Evolutionary conservation across 2,888 invertebrate genomes (phyloP), one percentile per base, ranked within the genome.

Genomic region (Lottia scabra): DNA sequence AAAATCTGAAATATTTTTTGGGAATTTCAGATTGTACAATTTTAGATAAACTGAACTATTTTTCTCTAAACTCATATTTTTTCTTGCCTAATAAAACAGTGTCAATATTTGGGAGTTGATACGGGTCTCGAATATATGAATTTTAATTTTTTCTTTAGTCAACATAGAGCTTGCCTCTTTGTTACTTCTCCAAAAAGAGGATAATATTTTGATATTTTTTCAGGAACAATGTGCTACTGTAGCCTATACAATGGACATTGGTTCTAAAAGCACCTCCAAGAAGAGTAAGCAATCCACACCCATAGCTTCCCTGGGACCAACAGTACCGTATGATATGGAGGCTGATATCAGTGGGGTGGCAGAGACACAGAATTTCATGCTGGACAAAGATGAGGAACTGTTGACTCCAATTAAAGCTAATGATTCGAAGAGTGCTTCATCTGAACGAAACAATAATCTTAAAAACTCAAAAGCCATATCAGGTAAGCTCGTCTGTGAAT

Each of bases 301-400:
- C 1, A 12, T 23, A 12, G 26, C 4, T 38, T n/a, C 15, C 6
- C 16, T 23, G 27, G 70, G 48, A 2, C 65, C 27, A 2, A 70
- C 70, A 27, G 30, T 70, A 30, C 65, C 70, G 10, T 70, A 70
- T n/a, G 65, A 64, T 45, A 38, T 70, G 46, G 70, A 70, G 2
- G 63, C 26, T 30, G 69, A 69, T 26, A 46, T 48, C 23, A 23
- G 19, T n/a, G 27, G 27, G 63, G 67, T 63, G 26, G n/a, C 44
- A 63, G 30, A 67, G 23, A 72, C 43, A 48, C 56, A 56, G 13
- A 56, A 23, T 56, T 56, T 56, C 13, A 56, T n/a, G 13, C 19
- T 23, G 19, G 13, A 19, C 56, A 23, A 56, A 12, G 56, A 56
- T 23, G 56, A 56, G 23, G 56, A 56, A 56, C 16, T 56, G 10